These are phyloP conservation scores for Gnathonemus echidnorhynchus DNA, from an alignment of 2,113 vertebrate genomes.

Conservation along the genomic window DNA sequence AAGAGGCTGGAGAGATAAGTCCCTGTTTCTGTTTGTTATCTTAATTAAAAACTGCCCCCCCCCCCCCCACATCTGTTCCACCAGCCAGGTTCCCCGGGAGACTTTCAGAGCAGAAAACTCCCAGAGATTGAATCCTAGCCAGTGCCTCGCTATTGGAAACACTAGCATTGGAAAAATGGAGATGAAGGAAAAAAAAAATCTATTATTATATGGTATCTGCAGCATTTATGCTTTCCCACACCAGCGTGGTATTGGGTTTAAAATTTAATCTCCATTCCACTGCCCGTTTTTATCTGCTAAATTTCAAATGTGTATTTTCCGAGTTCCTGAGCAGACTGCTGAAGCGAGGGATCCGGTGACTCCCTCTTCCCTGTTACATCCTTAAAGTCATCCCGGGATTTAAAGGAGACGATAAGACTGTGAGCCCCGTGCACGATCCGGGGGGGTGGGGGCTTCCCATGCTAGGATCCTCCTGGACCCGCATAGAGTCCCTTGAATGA, in stretches of 20 bases:
- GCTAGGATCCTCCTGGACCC: slow-evolving; percentile 4
- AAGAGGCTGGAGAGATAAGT: background rate
- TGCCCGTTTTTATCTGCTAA: slow-evolving; percentile 22
- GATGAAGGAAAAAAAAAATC: slow-evolving; percentile 10
- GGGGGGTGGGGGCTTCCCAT: background rate
- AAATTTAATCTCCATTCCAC: slow-evolving; percentile 33
- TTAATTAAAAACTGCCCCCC: slow-evolving; percentile 1
- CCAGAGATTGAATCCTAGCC: slow-evolving; percentile 35
- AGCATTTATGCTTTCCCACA: slow-evolving; percentile 29
- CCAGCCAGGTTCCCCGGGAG: background rate
- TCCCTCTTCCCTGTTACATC: background rate
- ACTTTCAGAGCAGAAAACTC: slow-evolving; percentile 16
- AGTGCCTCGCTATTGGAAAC: slow-evolving; percentile 26
- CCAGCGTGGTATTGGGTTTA: slow-evolving; percentile 23
- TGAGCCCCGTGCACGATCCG: background rate
- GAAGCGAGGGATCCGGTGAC: slow-evolving; percentile 11
- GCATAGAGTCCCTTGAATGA: background rate
- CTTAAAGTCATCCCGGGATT: slow-evolving; percentile 26
- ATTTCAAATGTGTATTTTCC: slow-evolving; percentile 34
- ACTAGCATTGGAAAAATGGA: slow-evolving; percentile 22
- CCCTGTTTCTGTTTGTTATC: background rate
- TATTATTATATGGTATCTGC: slow-evolving; percentile 33
- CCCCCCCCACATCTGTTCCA: background rate
- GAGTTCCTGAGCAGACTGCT: slow-evolving; percentile 26
- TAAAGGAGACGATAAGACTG: slow-evolving; percentile 15